These are phyloP conservation scores for Hesperia comma DNA, from an alignment of 2,888 invertebrate genomes.

Conservation along the genomic window DNA sequence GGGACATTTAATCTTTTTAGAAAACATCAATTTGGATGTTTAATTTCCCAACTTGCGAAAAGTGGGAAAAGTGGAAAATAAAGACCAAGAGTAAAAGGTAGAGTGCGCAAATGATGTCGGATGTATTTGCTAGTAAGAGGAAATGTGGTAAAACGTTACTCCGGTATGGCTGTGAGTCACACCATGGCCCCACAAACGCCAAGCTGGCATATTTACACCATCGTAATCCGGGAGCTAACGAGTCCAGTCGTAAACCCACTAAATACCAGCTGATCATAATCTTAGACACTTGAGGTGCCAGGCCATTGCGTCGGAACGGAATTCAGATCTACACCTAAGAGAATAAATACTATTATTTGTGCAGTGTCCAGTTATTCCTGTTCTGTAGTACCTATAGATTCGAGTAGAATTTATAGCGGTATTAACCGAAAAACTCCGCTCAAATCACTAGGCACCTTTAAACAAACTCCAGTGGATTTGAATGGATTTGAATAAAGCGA, in stretches of 20 bases:
- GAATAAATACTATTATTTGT: too few relatives aligned
- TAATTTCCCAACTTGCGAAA: too few relatives aligned
- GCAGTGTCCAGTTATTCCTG: too few relatives aligned
- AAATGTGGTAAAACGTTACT: background rate
- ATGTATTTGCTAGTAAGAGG: too few relatives aligned
- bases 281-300: conserved; percentile 17
- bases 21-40: too few relatives aligned
- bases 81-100: too few relatives aligned
- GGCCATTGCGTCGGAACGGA: background rate
- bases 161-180: conserved; percentile 2
- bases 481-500: conserved; percentile 41
- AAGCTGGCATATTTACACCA: conserved; percentile 17
- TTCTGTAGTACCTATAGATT: background rate
- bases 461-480: conserved; percentile 32
- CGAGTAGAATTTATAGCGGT: background rate
- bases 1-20: too few relatives aligned
- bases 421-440: background rate
- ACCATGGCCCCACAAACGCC: background rate
- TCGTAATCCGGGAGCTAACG: conserved; percentile 23
- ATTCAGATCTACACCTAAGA: too few relatives aligned
- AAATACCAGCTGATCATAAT: conserved; percentile 28
- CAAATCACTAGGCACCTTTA: background rate
- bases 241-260: conserved; percentile 30
- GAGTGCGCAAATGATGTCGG: too few relatives aligned
- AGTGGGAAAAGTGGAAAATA: too few relatives aligned